Percentiles rank a stretch among this genome's conserved stretches.
phyloP scores from a whole-genome alignment of 2,888 invertebrate species.

The Galeopsomyia nigrocyanea region DNA sequence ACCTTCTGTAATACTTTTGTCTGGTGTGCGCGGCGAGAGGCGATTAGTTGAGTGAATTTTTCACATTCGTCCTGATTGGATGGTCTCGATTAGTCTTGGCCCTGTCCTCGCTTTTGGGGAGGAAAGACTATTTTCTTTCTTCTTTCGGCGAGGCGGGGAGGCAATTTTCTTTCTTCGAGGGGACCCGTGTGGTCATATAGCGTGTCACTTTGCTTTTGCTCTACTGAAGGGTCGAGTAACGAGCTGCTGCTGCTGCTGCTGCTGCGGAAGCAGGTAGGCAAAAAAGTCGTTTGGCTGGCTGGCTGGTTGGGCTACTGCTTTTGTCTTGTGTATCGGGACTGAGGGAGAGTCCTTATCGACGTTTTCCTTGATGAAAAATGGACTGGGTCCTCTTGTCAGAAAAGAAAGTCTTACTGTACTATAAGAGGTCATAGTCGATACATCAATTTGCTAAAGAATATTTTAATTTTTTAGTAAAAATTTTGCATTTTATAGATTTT shows the following conservation, averaged over 20 bases:
- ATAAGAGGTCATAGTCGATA: too few relatives aligned
- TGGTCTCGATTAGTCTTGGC: conserved; percentile 46
- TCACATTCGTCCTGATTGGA: conserved; percentile 39
- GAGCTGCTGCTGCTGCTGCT: background rate
- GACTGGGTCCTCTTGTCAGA: too few relatives aligned
- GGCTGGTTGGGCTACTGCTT: background rate
- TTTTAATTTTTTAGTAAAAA: too few relatives aligned
- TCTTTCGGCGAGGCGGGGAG: background rate
- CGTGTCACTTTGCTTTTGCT: too few relatives aligned
- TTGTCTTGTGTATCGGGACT: conserved; percentile 14
- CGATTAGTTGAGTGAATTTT: conserved; percentile 14
- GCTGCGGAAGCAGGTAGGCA: conserved; percentile 30
- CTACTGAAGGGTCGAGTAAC: conserved; percentile 8
- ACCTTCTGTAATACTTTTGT: too few relatives aligned
- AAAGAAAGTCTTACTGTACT: too few relatives aligned
- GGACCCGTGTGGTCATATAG: too few relatives aligned
- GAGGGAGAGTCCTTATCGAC: conserved; percentile 3
- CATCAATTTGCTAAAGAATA: too few relatives aligned
- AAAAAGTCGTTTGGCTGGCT: conserved; percentile 33
- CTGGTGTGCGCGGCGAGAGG: too few relatives aligned
- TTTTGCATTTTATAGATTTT: too few relatives aligned
- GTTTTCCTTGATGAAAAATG: conserved; percentile 5
- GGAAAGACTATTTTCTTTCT: conserved; percentile 40
- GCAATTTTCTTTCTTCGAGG: too few relatives aligned
- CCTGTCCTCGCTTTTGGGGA: conserved; percentile 24